A percentile compares a stretch with the other conserved stretches of the same genome.
Evolutionary conservation across 2,888 invertebrate species (phyloP).

Genomic region (Anthrax anthrax): DNA sequence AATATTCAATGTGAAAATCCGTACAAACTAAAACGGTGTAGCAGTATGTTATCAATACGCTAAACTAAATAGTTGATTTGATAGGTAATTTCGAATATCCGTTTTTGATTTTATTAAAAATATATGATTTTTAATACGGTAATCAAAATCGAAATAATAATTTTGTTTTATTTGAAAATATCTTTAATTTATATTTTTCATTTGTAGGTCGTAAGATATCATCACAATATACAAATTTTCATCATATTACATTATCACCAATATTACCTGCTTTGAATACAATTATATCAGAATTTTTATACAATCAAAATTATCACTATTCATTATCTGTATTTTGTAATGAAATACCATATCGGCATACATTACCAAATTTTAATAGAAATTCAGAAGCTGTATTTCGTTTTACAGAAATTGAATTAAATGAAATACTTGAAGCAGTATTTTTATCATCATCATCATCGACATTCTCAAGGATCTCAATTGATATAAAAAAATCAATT

Average conservation of each 20-base stretch:
- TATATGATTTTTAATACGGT: too few species aligned
- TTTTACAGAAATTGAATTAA: slow-evolving; percentile 23
- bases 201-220: slow-evolving; percentile 21
- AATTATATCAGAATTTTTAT: slow-evolving; percentile 32
- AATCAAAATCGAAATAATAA: too few species aligned
- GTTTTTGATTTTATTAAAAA: too few species aligned
- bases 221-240: slow-evolving; percentile 15
- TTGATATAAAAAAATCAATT: slow-evolving; percentile 9
- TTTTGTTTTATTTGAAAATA: too few species aligned
- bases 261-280: slow-evolving; percentile 25
- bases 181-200: too few species aligned
- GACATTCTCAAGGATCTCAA: neutral
- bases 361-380: slow-evolving; percentile 25
- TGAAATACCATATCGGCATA: slow-evolving; percentile 28
- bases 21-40: too few species aligned
- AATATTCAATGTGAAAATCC: too few species aligned
- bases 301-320: slow-evolving; percentile 30
- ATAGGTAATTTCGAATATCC: too few species aligned
- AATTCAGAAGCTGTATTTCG: too few species aligned
- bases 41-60: too few species aligned
- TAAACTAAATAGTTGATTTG: too few species aligned
- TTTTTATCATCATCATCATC: slow-evolving; percentile 8
- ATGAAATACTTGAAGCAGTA: slow-evolving; percentile 23
- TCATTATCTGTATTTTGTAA: slow-evolving; percentile 31
- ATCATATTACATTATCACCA: slow-evolving; percentile 22